Percentiles rank a stretch among this genome's conserved stretches.
Evolutionary conservation across 1,140 invertebrate species (phyloP).

Genomic region (Diabrotica virgifera): DNA sequence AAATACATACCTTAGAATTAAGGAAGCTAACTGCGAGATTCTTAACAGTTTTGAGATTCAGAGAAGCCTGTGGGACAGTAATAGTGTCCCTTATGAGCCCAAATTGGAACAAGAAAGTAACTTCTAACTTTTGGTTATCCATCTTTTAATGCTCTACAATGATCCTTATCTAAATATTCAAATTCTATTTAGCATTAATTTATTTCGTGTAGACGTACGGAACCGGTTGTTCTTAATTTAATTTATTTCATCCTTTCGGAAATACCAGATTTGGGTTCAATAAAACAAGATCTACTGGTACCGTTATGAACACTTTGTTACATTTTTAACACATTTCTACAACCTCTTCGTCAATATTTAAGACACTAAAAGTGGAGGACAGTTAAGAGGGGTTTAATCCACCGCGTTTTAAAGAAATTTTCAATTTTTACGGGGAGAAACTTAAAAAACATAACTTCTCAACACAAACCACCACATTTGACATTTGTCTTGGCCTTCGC

Average conservation of each 20-base stretch:
- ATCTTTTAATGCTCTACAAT: constrained; percentile 10
- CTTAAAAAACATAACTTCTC: background rate
- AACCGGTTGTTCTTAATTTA: background rate
- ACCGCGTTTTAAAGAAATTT: background rate
- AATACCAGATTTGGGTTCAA: background rate
- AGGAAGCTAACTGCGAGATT: constrained; percentile 94
- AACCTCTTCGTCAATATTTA: background rate
- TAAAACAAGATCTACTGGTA: background rate
- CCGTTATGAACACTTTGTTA: background rate
- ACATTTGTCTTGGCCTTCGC: background rate
- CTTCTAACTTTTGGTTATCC: constrained; percentile 62
- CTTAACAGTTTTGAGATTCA: constrained; percentile 88
- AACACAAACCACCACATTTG: constrained; percentile 1
- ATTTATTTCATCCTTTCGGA: constrained; percentile 1
- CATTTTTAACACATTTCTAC: background rate
- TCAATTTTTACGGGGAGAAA: background rate
- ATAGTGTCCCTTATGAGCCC: constrained; percentile 87
- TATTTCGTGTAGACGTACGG: background rate
- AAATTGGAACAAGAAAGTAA: constrained; percentile 93
- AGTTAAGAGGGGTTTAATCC: background rate
- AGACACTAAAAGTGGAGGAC: background rate
- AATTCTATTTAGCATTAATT: background rate
- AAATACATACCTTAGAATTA: constrained; percentile 74
- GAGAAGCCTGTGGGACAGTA: constrained; percentile 71
- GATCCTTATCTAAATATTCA: background rate